Evolutionary conservation across 2,113 vertebrate genomes (phyloP), one percentile per base, ranked within the genome.

Genomic region (Protomyctophum bolini): DNA sequence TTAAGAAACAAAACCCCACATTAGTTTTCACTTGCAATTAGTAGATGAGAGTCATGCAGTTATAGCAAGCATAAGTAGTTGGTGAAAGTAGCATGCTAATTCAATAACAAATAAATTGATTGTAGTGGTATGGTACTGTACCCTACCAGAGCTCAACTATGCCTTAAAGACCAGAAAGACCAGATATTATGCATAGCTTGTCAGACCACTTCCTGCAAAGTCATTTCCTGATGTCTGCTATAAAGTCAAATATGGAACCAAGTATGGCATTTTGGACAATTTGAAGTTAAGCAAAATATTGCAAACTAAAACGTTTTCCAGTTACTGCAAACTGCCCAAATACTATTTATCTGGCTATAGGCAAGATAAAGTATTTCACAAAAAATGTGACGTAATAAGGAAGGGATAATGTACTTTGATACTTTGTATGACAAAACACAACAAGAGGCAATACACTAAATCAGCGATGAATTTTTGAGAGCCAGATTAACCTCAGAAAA

Each of bases 11-110:
- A 45, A 66, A 21, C 61, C 57, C 60, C 14, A 54, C 45, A 58
- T 59, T 66, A 11, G 68, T 3, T 41, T 41, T 41, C 33, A 15
- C 55, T 46, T 65, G 55, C 67, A 66, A 28, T 73, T 55, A 67
- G 52, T 66, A 68, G 66, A 28, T 58, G 3, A 11, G 70, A 10
- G 7, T 33, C 33, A 58, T 41, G 33, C 15, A 2, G 63, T 58
- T 33, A 62, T 33, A 62, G 2, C 28, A 45, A 21, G 49, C 6
- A 63, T 49, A 52, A 61, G 45, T 60, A 6, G 69, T 29, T 15
- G 66, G 64, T 56, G 11, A 50, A 54, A 2, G 5, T 6, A 41
- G 33, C 3, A 3, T 41, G 33, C 33, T 41, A 41, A 41, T 41
- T 41, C 33, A 67, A 58, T n/a, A 21, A 68, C n/a, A 55, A 41